Evolutionary conservation across 2,113 vertebrate genomes (phyloP), one percentile per base, ranked within the genome.

Genomic region (Forbesichthys agassizii): DNA sequence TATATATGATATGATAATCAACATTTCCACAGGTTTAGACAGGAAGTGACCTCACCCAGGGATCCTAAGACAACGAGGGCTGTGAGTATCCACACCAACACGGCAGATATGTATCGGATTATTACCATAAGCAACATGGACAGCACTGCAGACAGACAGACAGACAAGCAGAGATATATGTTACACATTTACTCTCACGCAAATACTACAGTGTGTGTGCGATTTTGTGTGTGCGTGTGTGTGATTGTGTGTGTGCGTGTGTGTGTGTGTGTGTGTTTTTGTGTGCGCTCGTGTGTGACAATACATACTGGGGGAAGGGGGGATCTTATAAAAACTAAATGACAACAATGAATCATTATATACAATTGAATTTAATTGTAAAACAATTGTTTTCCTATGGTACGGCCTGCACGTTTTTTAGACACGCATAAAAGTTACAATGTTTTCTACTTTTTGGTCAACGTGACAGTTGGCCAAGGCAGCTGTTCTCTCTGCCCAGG

Each of bases 111-210:
- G 90, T 98, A 99, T 47, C 98, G 95, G 74, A 99, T 98, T 87
- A 99, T 94, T 79, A 98, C 92, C 97, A 98, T 99, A 89, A 99
- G 91, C 87, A 96, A 92, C 96, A 99, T 98, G 68, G 98, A 99
- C 20, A 99, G 91, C 83, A 95, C 98, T 99, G 92, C 13, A 91
- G 46, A 14, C 9, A 7, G 12, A 48, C 49, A 88, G 57, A 75
- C 20, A 66, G 68, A 59, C 3, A 9, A 46, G 42, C 1, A 55
- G 59, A 60, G 1, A 58, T 27, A 9, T 13, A 33, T 27, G 55
- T 27, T 3, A 6, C 18, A 33, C 16, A 18, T 4, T 5, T 52
- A 52, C 13, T 9, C 9, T 52, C 9, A 7, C 11, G 11, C 13
- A 14, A 52, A 4, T 42, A 52, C 49, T 12, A 14, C 49, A 12